Conservation (phyloP, 2,888 invertebrate species). For the Pediacus dermestoides region DNA sequence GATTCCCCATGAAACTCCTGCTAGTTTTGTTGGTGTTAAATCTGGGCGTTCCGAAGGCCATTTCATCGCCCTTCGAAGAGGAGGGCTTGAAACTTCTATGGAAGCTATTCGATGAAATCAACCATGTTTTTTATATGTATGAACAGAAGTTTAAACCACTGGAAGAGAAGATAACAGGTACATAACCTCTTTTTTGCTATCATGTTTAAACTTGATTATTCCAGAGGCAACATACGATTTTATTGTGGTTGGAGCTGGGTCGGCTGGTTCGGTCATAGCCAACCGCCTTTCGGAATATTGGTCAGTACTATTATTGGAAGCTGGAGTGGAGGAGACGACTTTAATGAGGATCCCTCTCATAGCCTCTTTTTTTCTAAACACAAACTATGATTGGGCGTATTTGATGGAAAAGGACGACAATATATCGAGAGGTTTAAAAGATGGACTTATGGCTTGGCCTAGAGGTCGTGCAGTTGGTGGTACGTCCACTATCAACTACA, state of each 20-base stretch:
- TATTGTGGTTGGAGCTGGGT: constrained; percentile 66
- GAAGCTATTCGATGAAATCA: no score
- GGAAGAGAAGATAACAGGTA: no score
- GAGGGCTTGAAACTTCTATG: no score
- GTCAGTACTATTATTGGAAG: constrained; percentile 65
- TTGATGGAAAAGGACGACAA: constrained; percentile 56
- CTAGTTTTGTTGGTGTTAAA: no score
- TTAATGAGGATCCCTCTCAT: constrained; percentile 54
- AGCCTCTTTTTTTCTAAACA: constrained; percentile 55
- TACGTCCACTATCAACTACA: constrained; percentile 41
- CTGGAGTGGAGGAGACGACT: constrained; percentile 55
- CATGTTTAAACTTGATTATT: no score
- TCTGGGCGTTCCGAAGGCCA: no score
- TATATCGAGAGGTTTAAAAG: no score
- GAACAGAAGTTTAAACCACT: no score
- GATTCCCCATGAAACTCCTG: no score
- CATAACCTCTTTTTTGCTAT: no score
- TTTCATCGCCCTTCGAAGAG: no score
- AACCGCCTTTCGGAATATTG: constrained; percentile 65
- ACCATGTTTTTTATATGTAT: no score
- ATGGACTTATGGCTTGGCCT: constrained; percentile 46
- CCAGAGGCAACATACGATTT: constrained; percentile 58
- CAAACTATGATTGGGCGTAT: constrained; percentile 61
- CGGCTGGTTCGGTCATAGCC: constrained; percentile 68
- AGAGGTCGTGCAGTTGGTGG: constrained; percentile 59